phyloP scores from a whole-genome alignment of 2,113 vertebrate species.

The Chlorodrepanis virens region DNA sequence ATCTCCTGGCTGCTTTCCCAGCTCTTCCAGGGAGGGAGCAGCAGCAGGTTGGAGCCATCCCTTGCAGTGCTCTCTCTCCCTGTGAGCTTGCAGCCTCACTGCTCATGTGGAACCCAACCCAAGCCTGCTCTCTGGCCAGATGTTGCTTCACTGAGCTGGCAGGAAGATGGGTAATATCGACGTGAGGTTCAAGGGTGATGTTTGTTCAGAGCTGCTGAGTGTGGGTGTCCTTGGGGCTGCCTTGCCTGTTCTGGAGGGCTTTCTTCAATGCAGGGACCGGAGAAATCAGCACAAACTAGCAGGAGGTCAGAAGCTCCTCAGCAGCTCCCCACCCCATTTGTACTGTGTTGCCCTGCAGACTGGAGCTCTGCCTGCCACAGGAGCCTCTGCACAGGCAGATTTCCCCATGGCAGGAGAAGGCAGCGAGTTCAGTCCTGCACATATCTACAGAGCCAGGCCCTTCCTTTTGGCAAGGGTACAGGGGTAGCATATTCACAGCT shows the following conservation, averaged over 20 bases:
- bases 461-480: not conserved
- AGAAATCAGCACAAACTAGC: not conserved
- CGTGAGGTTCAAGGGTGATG: slow-evolving; percentile 45
- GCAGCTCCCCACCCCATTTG: not conserved
- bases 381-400: not conserved
- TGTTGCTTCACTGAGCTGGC: slow-evolving; percentile 22
- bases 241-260: not conserved
- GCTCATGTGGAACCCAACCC: not conserved
- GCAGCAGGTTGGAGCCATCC: not conserved
- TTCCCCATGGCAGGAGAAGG: not conserved
- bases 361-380: not conserved
- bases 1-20: not conserved
- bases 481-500: not conserved
- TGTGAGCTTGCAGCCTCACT: not conserved
- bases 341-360: not conserved
- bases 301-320: not conserved
- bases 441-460: not conserved
- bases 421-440: not conserved
- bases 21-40: not conserved
- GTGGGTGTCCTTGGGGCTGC: not conserved
- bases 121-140: not conserved
- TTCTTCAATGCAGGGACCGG: not conserved
- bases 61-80: not conserved
- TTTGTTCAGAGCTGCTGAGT: not conserved
- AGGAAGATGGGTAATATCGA: not conserved